Evolutionary conservation across 2,797 vertebrate species (phyloP).

Genomic region (Anableps anableps): DNA sequence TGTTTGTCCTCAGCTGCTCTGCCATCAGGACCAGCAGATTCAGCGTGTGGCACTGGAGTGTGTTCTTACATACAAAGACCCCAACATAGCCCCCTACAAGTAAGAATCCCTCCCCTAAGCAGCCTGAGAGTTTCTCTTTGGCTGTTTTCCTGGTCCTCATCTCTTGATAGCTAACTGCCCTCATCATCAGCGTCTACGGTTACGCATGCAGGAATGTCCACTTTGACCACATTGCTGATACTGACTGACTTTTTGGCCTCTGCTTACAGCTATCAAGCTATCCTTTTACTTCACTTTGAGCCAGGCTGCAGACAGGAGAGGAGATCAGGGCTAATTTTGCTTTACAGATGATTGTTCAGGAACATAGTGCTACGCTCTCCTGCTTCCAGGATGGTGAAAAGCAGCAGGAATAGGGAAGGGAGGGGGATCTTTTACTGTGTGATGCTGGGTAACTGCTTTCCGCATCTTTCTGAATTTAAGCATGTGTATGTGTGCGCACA

Average conservation of each 20-base stretch:
- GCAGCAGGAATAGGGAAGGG: neutral
- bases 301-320: slow-evolving; percentile 36
- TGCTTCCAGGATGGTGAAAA: neutral
- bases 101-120: slow-evolving; percentile 65
- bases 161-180: slow-evolving; percentile 6
- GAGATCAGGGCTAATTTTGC: slow-evolving; percentile 9
- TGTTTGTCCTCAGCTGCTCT: slow-evolving; percentile 84
- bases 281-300: slow-evolving; percentile 35
- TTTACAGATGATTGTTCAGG: slow-evolving; percentile 24
- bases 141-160: slow-evolving; percentile 37
- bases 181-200: slow-evolving; percentile 47
- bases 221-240: slow-evolving; percentile 6
- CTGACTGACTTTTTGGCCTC: slow-evolving; percentile 1
- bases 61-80: slow-evolving; percentile 92
- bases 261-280: slow-evolving; percentile 41
- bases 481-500: slow-evolving; percentile 50
- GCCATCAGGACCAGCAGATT: slow-evolving; percentile 93
- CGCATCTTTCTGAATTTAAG: neutral
- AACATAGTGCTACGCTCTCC: neutral
- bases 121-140: neutral
- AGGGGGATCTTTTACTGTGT: neutral
- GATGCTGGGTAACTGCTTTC: neutral
- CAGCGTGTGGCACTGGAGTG: slow-evolving; percentile 92
- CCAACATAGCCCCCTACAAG: slow-evolving; percentile 91
- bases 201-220: slow-evolving; percentile 58